A percentile compares a stretch with the other conserved stretches of the same genome.
Conservation (phyloP, 30 jellyfish, hydroid and myxozoan species). For the Pseudorhiza aurosa region DNA sequence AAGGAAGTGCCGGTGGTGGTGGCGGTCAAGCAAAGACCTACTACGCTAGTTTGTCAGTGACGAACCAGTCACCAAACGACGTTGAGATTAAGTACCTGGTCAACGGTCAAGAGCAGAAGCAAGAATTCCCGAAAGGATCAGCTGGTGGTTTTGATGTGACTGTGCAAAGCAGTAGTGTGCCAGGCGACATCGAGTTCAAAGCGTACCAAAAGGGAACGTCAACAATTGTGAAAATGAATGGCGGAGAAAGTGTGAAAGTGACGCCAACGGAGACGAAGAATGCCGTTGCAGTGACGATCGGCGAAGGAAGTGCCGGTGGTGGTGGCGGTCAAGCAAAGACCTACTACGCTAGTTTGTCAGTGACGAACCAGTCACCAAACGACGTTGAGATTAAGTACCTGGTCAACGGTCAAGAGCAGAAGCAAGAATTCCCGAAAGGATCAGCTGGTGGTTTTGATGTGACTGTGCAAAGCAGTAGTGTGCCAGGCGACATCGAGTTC, state of each 20-base stretch:
- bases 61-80: slow-evolving; percentile 47
- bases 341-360: slow-evolving; percentile 42
- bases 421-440: slow-evolving; percentile 13
- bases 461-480: slow-evolving; percentile 7
- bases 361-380: slow-evolving; percentile 32
- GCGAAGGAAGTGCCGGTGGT: slow-evolving; percentile 9
- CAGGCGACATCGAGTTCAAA: slow-evolving; percentile 67
- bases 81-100: slow-evolving; percentile 43
- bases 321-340: slow-evolving; percentile 26
- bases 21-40: slow-evolving; percentile 40
- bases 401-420: slow-evolving; percentile 28
- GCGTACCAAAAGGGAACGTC: slow-evolving; percentile 76
- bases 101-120: slow-evolving; percentile 49
- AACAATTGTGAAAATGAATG: slow-evolving; percentile 47
- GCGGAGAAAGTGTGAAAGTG: slow-evolving; percentile 15
- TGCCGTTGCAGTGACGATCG: slow-evolving; percentile 9
- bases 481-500: slow-evolving; percentile 62
- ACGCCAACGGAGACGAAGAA: slow-evolving; percentile 53
- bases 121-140: slow-evolving; percentile 32
- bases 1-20: slow-evolving; percentile 7
- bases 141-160: slow-evolving; percentile 51
- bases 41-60: slow-evolving; percentile 48
- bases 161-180: slow-evolving; percentile 29
- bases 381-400: slow-evolving; percentile 42
- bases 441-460: slow-evolving; percentile 31